Base-by-base conservation (phyloP, 2,797 vertebrate species). In the Enteromius mattozi region DNA sequence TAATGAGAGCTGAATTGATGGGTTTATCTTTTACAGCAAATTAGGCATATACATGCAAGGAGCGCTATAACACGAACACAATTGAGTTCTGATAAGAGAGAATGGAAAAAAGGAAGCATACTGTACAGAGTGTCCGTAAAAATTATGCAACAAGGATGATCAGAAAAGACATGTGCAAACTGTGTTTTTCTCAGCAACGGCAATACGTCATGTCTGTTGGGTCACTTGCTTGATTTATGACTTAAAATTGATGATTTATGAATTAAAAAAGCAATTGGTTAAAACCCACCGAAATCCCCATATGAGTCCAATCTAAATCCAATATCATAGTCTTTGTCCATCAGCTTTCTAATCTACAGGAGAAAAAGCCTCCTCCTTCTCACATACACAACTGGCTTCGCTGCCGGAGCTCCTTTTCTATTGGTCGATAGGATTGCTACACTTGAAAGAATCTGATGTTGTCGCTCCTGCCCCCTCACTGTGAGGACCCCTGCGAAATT, bases 361-460 rank as follows among this genome's bases (percentile, higher is more conserved):
- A 68, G 87, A 69, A 86, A 81, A 49, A 71, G 30, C 75, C 79
- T 86, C 59, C 84, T 51, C 78, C 82, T 54, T 19, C 61, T 63
- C 59, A 35, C 33, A 42, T n/a, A 42, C 9, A 19, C 72, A 49
- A 2, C 54, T 14, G 1, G 42, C 27, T 47, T 47, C 0, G 0
- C 74, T 68, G 27, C 27, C 81, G 71, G 42, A 86, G 70, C 75
- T 88, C 78, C 80, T 65, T 59, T 69, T 83, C 79, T 75, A 86
- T 59, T 84, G 66, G 30, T 42, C 80, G 70, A 69, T 86, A 76
- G 68, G 87, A 89, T 85, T 86, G 84, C 69, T 87, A 72, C 77
- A 84, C 84, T 87, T 40, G 33, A 89, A 89, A 89, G 80, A 92
- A 88, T 86, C 79, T 56, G 45, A 89, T 89, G 82, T 89, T 86